These are phyloP conservation scores for Drosophila pachea DNA, from an alignment of 1,140 invertebrate species.

Conservation along the genomic window DNA sequence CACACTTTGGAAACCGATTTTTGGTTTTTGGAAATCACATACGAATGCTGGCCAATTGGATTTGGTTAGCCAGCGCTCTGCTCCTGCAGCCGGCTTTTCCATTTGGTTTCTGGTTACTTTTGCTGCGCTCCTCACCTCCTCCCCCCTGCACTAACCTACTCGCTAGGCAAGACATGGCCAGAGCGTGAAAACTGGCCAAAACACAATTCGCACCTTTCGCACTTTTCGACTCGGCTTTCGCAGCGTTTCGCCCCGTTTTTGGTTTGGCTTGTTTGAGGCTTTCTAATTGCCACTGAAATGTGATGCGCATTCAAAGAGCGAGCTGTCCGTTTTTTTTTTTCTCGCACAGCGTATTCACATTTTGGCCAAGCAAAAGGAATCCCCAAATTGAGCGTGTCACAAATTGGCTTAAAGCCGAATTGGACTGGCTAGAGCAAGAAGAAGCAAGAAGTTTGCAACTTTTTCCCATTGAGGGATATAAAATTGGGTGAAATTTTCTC, in stretches of 20 bases:
- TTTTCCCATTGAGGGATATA: too few relatives aligned
- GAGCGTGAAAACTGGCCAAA: constrained; percentile 33
- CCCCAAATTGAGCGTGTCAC: too few relatives aligned
- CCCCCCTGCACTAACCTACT: not conserved
- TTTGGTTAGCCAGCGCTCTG: constrained; percentile 58
- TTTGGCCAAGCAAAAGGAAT: not conserved
- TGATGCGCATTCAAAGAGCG: not conserved
- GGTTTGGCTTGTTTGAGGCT: not conserved
- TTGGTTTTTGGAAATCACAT: constrained; percentile 67
- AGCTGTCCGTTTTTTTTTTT: not conserved
- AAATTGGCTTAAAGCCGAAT: too few relatives aligned
- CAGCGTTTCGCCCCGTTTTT: constrained; percentile 7
- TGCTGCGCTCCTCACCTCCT: not conserved
- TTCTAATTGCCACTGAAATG: constrained; percentile 15
- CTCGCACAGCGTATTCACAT: not conserved
- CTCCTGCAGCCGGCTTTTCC: not conserved
- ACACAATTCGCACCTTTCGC: constrained; percentile 44
- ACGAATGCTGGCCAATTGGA: constrained; percentile 71
- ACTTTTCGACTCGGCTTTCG: constrained; percentile 30
- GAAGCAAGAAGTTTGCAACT: too few relatives aligned
- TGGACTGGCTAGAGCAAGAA: too few relatives aligned
- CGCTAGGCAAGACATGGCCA: constrained; percentile 16
- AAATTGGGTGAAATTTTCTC: too few relatives aligned
- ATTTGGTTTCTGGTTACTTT: constrained; percentile 9
- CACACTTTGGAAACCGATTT: constrained; percentile 44